Base-by-base conservation (phyloP, 2,113 vertebrate species). In the Anseranas semipalmata region DNA sequence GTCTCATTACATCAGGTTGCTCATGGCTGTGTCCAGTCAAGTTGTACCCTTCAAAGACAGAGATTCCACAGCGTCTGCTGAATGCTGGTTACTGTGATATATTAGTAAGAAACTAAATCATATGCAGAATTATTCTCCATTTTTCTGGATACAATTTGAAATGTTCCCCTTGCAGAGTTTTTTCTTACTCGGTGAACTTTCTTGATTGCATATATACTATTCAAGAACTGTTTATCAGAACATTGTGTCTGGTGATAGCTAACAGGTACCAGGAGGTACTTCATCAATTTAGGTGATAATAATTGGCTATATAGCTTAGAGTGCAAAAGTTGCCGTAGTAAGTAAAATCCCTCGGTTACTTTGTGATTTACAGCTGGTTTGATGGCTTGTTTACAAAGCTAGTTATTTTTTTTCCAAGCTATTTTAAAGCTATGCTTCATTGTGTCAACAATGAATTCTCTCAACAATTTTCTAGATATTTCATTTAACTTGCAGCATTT, bases 21-120 rank as follows among this genome's bases (percentile, higher is more conserved):
- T 87, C 0, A 0, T 46, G 52, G 11, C 58, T 60, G 21, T 21
- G 15, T n/a, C 25, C 32, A 15, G 35, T 32, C 2, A 1, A 63
- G 17, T 3, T 35, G 22, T 85, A 66, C 14, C 24, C 27, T 76
- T 14, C 3, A 5, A 56, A 85, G 66, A 46, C 1, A 1, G 52
- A 86, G 45, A 76, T 87, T 30, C 33, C 3, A 1, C 56, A 45
- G 7, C n/a, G 39, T 90, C 35, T 85, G 48, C 52, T 74, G 48
- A 53, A 25, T 28, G 24, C 55, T 50, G 39, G 7, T 62, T 21
- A 41, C 62, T 78, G 65, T n/a, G 55, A 16, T 35, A 25, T 45
- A 22, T 19, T 33, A 78, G 33, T 72, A 65, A 83, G 79, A 84
- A 71, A 92, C 13, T 33, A 81, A 18, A 59, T 28, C 8, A 9